Conservation (phyloP, 2,888 invertebrate species). For the Gymnocheta viridis region DNA sequence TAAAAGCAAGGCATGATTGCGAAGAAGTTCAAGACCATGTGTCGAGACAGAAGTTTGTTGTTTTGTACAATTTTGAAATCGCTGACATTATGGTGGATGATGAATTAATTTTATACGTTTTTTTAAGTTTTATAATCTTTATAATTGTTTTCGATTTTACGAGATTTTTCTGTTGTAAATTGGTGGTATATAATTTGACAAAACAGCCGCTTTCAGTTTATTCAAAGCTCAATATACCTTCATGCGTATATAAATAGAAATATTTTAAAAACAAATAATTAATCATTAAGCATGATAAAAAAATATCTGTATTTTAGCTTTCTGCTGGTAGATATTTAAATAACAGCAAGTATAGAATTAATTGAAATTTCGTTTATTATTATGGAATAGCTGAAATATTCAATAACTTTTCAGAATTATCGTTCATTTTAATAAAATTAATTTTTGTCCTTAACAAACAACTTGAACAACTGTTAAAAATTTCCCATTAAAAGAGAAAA, state of each 20-base stretch:
- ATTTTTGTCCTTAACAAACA: neutral
- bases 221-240: too few species aligned
- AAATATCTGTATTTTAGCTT: neutral
- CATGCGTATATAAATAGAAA: too few species aligned
- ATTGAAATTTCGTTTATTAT: constrained; percentile 40
- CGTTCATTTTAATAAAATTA: constrained; percentile 30
- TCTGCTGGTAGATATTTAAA: neutral
- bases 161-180: neutral
- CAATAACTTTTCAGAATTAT: constrained; percentile 27
- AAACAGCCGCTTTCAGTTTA: too few species aligned
- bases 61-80: neutral
- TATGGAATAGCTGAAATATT: constrained; percentile 16
- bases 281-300: too few species aligned
- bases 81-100: neutral
- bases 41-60: neutral
- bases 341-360: constrained; percentile 31
- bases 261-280: too few species aligned
- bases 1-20: neutral
- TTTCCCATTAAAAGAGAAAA: neutral
- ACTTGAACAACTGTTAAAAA: constrained; percentile 25
- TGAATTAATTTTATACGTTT: neutral
- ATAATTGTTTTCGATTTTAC: too few species aligned
- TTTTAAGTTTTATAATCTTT: neutral
- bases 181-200: neutral
- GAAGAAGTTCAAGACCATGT: neutral